Conservation (phyloP, 2,888 invertebrate genomes). For the Pseudanteris insignis region DNA sequence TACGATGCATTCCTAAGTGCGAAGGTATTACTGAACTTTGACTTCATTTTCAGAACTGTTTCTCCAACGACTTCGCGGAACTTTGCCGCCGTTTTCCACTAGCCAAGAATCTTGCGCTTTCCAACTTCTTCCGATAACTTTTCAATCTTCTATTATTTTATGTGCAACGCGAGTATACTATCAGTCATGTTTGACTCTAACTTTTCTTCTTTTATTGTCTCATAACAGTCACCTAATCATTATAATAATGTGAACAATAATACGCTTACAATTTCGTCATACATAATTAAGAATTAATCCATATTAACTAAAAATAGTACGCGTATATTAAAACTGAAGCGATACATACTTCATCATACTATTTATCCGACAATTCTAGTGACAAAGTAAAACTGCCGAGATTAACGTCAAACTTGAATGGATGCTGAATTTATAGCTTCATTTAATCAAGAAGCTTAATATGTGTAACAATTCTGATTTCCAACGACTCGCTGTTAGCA, state of each 20-base stretch:
- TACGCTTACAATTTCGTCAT: no score
- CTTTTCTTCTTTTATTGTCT: constrained; percentile 22
- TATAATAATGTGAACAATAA: no score
- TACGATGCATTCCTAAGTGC: no score
- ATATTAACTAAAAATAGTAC: no score
- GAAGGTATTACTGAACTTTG: no score
- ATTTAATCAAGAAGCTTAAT: constrained; percentile 45
- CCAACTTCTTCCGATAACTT: constrained; percentile 35
- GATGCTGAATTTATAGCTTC: constrained; percentile 42
- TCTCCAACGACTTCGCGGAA: constrained; percentile 22
- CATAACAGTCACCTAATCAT: no score
- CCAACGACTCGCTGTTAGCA: constrained; percentile 32
- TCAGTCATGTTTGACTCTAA: constrained; percentile 29
- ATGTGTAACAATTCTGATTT: constrained; percentile 42
- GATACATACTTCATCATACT: no score
- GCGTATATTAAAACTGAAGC: no score
- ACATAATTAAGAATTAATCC: no score
- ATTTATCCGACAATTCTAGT: constrained; percentile 1
- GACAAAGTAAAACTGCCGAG: constrained; percentile 39
- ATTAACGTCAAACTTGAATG: constrained; percentile 45
- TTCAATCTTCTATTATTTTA: constrained; percentile 34
- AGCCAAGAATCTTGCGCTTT: constrained; percentile 24
- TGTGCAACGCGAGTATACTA: constrained; percentile 28
- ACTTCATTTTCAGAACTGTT: constrained; percentile 21
- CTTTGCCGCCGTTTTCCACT: constrained; percentile 28